A percentile compares a stretch with the other conserved stretches of the same genome.
Conservation (phyloP, 2,888 invertebrate genomes). For the Acholoe squamosa region DNA sequence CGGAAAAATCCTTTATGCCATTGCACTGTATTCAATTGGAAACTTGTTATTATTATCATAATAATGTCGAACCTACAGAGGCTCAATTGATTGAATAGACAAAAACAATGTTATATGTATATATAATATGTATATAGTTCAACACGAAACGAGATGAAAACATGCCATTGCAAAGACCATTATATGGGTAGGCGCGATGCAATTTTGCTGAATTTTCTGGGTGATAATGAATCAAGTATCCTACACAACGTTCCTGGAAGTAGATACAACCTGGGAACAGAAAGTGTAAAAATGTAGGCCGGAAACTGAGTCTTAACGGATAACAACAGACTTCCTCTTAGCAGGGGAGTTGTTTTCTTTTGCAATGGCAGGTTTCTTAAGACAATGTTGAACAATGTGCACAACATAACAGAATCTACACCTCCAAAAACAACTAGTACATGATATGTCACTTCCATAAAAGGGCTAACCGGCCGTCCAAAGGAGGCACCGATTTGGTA, state of each 20-base stretch:
- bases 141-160: conserved; percentile 49
- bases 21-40: conserved; percentile 44
- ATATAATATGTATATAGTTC: conserved; percentile 20
- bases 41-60: conserved; percentile 26
- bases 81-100: conserved; percentile 3
- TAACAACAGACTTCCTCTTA: conserved; percentile 4
- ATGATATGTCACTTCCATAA: conserved; percentile 58
- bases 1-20: conserved; percentile 10
- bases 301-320: background rate
- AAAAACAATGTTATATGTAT: conserved; percentile 39
- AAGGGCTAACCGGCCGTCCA: conserved; percentile 23
- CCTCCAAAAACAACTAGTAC: conserved; percentile 54
- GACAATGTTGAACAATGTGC: conserved; percentile 57
- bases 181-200: conserved; percentile 20
- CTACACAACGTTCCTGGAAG: background rate
- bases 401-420: conserved; percentile 57
- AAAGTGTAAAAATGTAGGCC: background rate
- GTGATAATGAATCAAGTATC: conserved; percentile 29
- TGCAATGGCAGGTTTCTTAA: conserved; percentile 42
- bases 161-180: conserved; percentile 50
- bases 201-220: conserved; percentile 20
- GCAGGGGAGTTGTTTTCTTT: background rate
- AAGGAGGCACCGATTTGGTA: conserved; percentile 6
- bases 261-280: background rate
- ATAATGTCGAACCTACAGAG: background rate